These are phyloP conservation scores for Paguma larvata DNA, from an alignment of 2,797 vertebrate genomes.

Conservation along the genomic window DNA sequence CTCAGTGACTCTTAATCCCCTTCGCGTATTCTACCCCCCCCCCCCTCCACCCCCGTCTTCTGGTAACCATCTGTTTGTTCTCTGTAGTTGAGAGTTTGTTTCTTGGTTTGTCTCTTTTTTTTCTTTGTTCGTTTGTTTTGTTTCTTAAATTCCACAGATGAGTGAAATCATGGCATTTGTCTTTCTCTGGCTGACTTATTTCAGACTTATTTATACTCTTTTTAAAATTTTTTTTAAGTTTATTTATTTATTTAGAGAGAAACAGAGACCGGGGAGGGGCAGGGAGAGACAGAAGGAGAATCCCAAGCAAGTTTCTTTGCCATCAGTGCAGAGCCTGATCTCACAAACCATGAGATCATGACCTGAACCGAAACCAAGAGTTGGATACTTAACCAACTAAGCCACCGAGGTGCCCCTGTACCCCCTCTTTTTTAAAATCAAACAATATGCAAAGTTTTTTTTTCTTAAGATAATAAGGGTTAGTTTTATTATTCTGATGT, in stretches of 20 bases:
- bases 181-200: not conserved
- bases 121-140: not conserved
- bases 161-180: not conserved
- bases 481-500: slow-evolving; percentile 10
- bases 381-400: too few species aligned
- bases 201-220: not conserved
- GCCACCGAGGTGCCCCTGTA: too few species aligned
- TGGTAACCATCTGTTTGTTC: not conserved
- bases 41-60: too few species aligned
- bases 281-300: too few species aligned
- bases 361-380: too few species aligned
- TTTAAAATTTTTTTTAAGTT: not conserved
- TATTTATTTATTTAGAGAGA: too few species aligned
- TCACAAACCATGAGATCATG: too few species aligned
- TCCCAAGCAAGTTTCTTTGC: too few species aligned
- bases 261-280: too few species aligned
- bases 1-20: not conserved
- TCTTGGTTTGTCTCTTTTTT: not conserved
- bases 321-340: too few species aligned
- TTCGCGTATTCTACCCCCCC: not conserved
- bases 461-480: not conserved
- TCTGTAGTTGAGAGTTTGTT: not conserved
- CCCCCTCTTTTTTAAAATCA: not conserved
- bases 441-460: not conserved
- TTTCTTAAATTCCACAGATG: not conserved